phyloP scores from a whole-genome alignment of 2,797 vertebrate genomes.

The Paramormyrops hopkinsi region DNA sequence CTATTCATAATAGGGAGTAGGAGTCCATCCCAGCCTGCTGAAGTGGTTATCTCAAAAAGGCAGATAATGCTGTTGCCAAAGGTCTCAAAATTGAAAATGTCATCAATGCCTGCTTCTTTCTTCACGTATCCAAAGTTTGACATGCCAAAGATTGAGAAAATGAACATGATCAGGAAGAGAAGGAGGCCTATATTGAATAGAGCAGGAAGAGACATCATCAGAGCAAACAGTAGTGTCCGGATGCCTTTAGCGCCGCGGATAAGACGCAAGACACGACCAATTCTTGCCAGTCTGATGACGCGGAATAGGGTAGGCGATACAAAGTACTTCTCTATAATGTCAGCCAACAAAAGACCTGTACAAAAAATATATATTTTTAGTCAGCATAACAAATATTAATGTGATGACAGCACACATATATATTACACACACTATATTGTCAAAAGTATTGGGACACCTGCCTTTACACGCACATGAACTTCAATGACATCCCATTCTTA shows the following conservation, averaged over 20 bases:
- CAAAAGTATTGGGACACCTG: neutral
- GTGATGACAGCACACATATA: neutral
- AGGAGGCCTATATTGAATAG: slow-evolving; percentile 93
- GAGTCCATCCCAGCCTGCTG: slow-evolving; percentile 88
- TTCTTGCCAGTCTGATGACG: slow-evolving; percentile 86
- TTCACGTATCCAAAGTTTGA: slow-evolving; percentile 90
- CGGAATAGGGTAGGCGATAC: slow-evolving; percentile 86
- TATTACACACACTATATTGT: neutral
- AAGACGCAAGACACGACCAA: slow-evolving; percentile 80
- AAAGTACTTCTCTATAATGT: slow-evolving; percentile 91
- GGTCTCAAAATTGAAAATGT: slow-evolving; percentile 93
- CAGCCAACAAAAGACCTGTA: slow-evolving; percentile 78
- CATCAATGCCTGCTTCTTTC: slow-evolving; percentile 77
- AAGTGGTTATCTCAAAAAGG: slow-evolving; percentile 89
- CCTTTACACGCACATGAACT: neutral
- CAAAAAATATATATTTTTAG: slow-evolving; percentile 20
- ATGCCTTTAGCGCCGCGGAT: slow-evolving; percentile 90
- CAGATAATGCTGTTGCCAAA: slow-evolving; percentile 96
- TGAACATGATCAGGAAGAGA: slow-evolving; percentile 94
- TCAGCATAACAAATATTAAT: neutral
- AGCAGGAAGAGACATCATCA: slow-evolving; percentile 96
- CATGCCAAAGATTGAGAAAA: slow-evolving; percentile 95
- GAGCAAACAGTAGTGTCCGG: slow-evolving; percentile 81
- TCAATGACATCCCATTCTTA: neutral
- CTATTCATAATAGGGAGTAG: slow-evolving; percentile 81